A percentile compares a stretch with the other conserved stretches of the same genome.
Evolutionary conservation across 2,113 vertebrate species (phyloP).

Genomic region (Romanogobio albipinnatus): DNA sequence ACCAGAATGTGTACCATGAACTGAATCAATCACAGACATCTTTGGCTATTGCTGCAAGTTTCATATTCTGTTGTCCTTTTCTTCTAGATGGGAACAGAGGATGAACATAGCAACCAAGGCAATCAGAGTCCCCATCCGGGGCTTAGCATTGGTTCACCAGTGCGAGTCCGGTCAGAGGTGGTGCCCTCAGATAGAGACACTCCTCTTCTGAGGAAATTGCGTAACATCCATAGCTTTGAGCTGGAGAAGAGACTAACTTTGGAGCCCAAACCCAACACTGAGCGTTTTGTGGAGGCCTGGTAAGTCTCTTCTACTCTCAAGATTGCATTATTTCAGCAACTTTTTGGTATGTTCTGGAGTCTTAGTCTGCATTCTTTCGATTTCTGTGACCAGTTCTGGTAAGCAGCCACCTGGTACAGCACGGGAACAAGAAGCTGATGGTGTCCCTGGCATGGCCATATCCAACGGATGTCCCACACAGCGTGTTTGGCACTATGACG

Average conservation of each 20-base stretch:
- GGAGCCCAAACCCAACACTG: slow-evolving; percentile 89
- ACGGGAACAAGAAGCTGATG: slow-evolving; percentile 72
- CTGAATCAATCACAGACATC: background rate
- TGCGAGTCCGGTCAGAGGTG: slow-evolving; percentile 86
- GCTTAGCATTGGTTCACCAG: slow-evolving; percentile 87
- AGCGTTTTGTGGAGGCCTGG: slow-evolving; percentile 90
- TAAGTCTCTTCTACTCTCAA: slow-evolving; percentile 59
- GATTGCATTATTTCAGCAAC: background rate
- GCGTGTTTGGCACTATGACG: slow-evolving; percentile 91
- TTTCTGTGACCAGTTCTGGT: slow-evolving; percentile 73
- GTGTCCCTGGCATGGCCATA: slow-evolving; percentile 71
- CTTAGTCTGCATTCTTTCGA: slow-evolving; percentile 14
- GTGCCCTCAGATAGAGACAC: slow-evolving; percentile 85
- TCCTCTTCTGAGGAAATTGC: slow-evolving; percentile 89
- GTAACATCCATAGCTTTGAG: slow-evolving; percentile 95
- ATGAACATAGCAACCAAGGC: slow-evolving; percentile 87
- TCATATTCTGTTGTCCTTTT: slow-evolving; percentile 9
- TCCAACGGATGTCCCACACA: slow-evolving; percentile 66
- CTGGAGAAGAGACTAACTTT: slow-evolving; percentile 86
- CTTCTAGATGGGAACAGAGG: slow-evolving; percentile 83
- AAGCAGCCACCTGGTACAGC: slow-evolving; percentile 78
- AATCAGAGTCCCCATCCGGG: slow-evolving; percentile 82
- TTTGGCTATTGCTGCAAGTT: background rate
- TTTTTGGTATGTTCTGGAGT: background rate
- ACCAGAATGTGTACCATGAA: background rate